Conservation (phyloP, 92 coral and sea anemone genomes). For the Meandrina meandrites region DNA sequence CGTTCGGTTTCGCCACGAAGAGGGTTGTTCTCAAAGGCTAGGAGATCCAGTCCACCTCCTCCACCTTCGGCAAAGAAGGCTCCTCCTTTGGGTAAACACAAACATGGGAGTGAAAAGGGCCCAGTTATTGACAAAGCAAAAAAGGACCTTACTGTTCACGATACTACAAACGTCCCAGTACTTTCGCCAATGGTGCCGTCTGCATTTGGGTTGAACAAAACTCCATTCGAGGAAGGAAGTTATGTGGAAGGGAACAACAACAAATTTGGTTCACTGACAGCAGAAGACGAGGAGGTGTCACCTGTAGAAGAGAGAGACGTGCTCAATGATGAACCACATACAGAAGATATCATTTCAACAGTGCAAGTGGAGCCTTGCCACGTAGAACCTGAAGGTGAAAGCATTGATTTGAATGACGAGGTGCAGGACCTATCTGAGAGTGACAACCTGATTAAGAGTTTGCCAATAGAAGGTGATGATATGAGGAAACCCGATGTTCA, state of each 20-base stretch:
- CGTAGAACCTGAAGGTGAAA: neutral
- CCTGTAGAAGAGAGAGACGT: neutral
- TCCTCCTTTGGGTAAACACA: slow-evolving; percentile 27
- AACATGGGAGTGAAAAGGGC: slow-evolving; percentile 4
- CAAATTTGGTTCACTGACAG: neutral
- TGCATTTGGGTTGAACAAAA: neutral
- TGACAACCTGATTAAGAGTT: neutral
- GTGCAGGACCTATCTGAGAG: neutral
- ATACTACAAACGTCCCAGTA: neutral
- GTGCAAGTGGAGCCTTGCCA: neutral
- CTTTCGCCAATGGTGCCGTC: slow-evolving; percentile 1
- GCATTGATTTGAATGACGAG: neutral
- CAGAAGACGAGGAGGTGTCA: neutral
- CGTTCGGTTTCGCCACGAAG: slow-evolving; percentile 45
- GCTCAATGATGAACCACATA: neutral
- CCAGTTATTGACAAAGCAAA: neutral
- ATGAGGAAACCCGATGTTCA: neutral
- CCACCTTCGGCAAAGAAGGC: slow-evolving; percentile 32
- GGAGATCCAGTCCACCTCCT: slow-evolving; percentile 16
- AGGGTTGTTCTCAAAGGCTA: slow-evolving; percentile 23
- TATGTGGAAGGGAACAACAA: slow-evolving; percentile 9
- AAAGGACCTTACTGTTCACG: neutral
- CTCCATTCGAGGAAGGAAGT: neutral
- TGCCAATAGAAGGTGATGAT: neutral
- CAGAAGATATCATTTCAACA: neutral